Base-by-base conservation (phyloP, 2,113 vertebrate genomes). In the Nannobrachium achirus region DNA sequence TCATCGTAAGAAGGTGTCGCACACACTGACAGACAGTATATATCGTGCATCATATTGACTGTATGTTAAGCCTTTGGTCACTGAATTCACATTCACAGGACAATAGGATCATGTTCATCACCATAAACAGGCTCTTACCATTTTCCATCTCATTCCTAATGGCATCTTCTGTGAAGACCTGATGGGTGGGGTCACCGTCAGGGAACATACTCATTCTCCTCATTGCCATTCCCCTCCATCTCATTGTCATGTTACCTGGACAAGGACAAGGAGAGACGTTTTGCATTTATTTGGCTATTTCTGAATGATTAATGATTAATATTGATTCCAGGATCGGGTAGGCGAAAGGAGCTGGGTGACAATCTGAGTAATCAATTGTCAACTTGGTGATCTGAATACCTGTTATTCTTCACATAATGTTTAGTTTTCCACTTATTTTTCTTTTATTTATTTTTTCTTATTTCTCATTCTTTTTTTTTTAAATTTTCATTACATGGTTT, bases 171-270 rank as follows among this genome's bases (percentile, higher is more conserved):
- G 86, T 79, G 40, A 91, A 62, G 7, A 81, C 80, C 49, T 78
- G 57, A 38, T 83, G 69, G 39, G 80, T 50, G 16, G 81, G 63
- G 18, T 80, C 78, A 1, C 63, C 45, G 2, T 53, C 66, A 0
- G 86, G 80, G 64, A 89, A 88, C 71, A 90, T 73, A 73, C 87
- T 92, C 89, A 88, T 90, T 69, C 87, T 86, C 52, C 86, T 82
- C 78, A 83, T 79, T 41, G 78, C 15, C 4, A 52, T 48, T 38
- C 87, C 80, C 45, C 86, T 84, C 84, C 79, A 80, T 53, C 88
- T 66, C 71, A 82, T 69, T 1, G 86, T 81, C 83, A 81, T 85
- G 60, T 79, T 79, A 65, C 0, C 48, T 38, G 40, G 4, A 48
- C 10, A 44, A 20, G 38, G 10, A 71, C 13, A 55, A 66, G 11